These are phyloP conservation scores for Ovis aries DNA, from an alignment of 2,113 vertebrate species.

Conservation along the genomic window DNA sequence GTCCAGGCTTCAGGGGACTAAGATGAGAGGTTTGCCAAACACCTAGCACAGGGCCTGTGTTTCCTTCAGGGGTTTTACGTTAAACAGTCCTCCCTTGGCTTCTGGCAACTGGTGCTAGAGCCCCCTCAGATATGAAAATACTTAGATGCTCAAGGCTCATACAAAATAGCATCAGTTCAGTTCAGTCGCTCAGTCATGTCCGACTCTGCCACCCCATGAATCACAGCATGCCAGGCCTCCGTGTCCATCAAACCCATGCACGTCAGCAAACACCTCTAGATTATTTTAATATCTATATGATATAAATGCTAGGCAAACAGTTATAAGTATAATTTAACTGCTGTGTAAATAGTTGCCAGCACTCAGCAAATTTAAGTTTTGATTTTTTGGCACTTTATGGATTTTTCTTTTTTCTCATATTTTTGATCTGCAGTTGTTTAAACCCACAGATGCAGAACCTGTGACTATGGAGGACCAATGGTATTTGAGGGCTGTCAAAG, in stretches of 20 bases:
- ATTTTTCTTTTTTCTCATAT: neutral
- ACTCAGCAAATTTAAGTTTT: neutral
- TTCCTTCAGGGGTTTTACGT: neutral
- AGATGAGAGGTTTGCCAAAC: neutral
- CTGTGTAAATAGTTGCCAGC: neutral
- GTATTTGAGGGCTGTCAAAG: neutral
- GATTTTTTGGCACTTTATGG: neutral
- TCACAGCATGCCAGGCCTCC: too few relatives aligned
- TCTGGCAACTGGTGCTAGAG: neutral
- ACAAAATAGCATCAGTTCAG: neutral
- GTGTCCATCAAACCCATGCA: neutral
- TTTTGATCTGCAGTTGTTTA: neutral
- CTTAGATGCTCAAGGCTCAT: neutral
- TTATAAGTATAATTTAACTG: neutral
- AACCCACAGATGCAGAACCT: neutral
- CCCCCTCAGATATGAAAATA: neutral
- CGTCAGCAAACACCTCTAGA: neutral
- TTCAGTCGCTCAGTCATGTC: too few relatives aligned
- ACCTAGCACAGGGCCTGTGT: neutral
- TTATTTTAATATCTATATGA: neutral
- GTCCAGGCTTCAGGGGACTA: neutral
- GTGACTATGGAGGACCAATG: neutral
- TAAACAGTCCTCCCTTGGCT: neutral
- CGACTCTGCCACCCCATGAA: too few relatives aligned
- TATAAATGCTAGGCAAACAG: neutral